Conservation (phyloP, 2,797 vertebrate species). For the Peromyscus attwateri region DNA sequence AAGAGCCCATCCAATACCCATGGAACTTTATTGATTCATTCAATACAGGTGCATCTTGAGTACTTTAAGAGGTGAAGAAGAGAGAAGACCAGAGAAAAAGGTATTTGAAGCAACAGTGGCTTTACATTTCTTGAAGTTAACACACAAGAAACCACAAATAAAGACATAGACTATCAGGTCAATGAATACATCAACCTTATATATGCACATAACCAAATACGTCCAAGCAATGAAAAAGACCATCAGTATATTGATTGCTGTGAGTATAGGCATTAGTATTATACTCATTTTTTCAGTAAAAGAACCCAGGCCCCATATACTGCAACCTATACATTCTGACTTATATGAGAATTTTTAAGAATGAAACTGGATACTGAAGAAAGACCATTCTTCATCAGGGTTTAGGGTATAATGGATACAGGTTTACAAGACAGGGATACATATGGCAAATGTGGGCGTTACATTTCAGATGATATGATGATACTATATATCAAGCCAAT, state of each 20-base stretch:
- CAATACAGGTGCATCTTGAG: background rate
- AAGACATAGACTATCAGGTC: background rate
- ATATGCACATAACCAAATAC: background rate
- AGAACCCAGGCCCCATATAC: background rate
- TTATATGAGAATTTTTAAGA: background rate
- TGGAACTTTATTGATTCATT: background rate
- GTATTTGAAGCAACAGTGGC: background rate
- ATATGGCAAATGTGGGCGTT: background rate
- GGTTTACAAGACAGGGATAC: background rate
- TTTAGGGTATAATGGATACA: background rate
- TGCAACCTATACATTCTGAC: background rate
- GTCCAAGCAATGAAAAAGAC: background rate
- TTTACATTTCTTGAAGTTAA: background rate
- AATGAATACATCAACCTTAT: background rate
- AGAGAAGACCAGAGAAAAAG: background rate
- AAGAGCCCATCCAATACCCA: background rate
- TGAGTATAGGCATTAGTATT: background rate
- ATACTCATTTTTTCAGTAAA: background rate
- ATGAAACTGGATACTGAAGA: background rate
- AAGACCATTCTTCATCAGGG: background rate
- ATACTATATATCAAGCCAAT: background rate
- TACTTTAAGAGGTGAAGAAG: background rate
- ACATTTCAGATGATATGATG: background rate
- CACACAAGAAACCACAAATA: background rate
- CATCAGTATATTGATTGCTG: background rate